Evolutionary conservation across 2,113 vertebrate species (phyloP), one percentile per base, ranked within the genome.

Genomic region (Ammodytes marinus): DNA sequence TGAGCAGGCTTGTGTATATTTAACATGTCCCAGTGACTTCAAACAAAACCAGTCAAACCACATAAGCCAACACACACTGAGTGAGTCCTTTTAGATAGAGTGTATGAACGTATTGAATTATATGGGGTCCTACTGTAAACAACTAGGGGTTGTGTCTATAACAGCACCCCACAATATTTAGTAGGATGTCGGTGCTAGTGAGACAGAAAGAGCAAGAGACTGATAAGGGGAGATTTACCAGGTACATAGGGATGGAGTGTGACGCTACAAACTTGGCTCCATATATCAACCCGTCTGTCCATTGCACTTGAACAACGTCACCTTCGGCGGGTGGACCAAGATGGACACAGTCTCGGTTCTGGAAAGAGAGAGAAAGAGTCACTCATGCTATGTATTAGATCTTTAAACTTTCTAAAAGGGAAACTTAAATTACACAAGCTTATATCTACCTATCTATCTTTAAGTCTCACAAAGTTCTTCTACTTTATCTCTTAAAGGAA

Each of bases 221-320:
- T 50, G 40, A 60, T 0, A 4, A 15, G 52, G 1, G n/a, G 17
- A 12, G 47, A 7, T 49, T 76, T 96, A 99, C 98, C 97, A 97
- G 96, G 86, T 98, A 99, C 97, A 99, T 99, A 61, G 98, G 98
- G 91, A 99, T 98, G 77, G 96, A 95, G 61, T 99, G 98, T 0
- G 97, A 97, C 0, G 97, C 95, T 0, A 99, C 96, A 74, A 99
- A 99, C 88, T 97, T 99, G 74, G 97, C 98, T 91, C 98, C 98
- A 6, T 99, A 99, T 69, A 98, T 92, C 90, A 99, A 93, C 17
- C 98, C 97, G 0, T 99, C 98, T 42, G 98, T 99, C 98, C 98
- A 99, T 90, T 96, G 96, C 74, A 99, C 98, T 86, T 99, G 97
- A 81, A 99, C 98, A 2, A 96, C 94, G 3, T 97, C 97, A 0